These are phyloP conservation scores for Drosophila bunnanda DNA, from an alignment of 2,888 invertebrate species.

Conservation along the genomic window DNA sequence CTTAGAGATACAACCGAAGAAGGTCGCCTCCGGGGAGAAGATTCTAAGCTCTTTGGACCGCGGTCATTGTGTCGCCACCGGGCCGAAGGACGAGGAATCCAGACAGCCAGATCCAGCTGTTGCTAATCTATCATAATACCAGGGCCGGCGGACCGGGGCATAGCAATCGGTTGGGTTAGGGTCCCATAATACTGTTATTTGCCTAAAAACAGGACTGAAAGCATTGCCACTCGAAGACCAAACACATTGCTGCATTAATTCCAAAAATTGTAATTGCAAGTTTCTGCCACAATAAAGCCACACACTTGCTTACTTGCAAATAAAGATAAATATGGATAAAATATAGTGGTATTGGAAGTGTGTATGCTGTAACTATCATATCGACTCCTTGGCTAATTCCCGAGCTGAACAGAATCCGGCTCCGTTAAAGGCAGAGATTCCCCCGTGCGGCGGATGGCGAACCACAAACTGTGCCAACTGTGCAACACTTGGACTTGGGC, in stretches of 20 bases:
- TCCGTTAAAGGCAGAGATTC: slow-evolving; percentile 18
- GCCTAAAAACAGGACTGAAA: neutral
- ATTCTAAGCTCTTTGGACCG: neutral
- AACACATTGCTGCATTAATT: slow-evolving; percentile 19
- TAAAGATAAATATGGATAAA: neutral
- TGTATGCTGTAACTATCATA: slow-evolving; percentile 2
- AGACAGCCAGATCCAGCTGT: neutral
- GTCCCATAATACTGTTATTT: neutral
- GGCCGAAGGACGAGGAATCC: neutral
- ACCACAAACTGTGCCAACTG: slow-evolving; percentile 47
- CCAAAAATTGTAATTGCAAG: slow-evolving; percentile 8
- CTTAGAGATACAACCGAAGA: neutral
- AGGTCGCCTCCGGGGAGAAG: neutral
- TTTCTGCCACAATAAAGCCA: slow-evolving; percentile 9
- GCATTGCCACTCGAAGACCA: neutral
- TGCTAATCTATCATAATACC: neutral
- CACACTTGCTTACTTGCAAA: neutral
- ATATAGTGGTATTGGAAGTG: neutral
- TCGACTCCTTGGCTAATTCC: neutral
- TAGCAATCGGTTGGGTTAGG: neutral
- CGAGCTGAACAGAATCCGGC: slow-evolving; percentile 2
- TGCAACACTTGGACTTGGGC: slow-evolving; percentile 41
- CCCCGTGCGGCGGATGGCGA: slow-evolving; percentile 22
- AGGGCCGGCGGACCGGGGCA: neutral
- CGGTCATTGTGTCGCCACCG: neutral